A percentile compares a stretch with the other conserved stretches of the same genome.
Evolutionary conservation across 2,888 invertebrate genomes (phyloP).

Genomic region (Pristionchus maxplancki): DNA sequence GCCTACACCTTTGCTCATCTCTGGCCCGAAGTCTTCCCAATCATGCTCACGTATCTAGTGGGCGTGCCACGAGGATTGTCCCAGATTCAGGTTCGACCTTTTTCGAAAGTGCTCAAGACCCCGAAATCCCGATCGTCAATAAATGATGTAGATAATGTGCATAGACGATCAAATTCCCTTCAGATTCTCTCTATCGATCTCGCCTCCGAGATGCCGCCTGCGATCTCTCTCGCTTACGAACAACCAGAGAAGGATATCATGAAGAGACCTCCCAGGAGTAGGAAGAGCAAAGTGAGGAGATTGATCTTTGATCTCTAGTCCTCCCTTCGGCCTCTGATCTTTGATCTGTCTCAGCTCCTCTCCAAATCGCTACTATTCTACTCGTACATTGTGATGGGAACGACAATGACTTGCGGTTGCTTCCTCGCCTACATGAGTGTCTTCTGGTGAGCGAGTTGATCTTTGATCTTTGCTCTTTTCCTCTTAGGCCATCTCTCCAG

Average conservation of each 20-base stretch:
- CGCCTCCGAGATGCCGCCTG: constrained; percentile 76
- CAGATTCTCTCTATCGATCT: constrained; percentile 75
- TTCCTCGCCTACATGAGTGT: constrained; percentile 72
- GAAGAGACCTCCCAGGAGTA: constrained; percentile 71
- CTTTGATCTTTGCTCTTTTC: background rate
- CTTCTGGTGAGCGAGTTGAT: constrained; percentile 65
- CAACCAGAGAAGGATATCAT: constrained; percentile 67
- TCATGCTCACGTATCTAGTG: constrained; percentile 74
- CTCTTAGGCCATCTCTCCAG: too few species aligned
- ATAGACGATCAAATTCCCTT: background rate
- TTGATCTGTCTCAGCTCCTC: constrained; percentile 53
- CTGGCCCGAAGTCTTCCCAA: constrained; percentile 77
- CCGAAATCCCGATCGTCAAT: too few species aligned
- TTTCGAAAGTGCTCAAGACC: too few species aligned
- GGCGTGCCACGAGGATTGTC: constrained; percentile 75
- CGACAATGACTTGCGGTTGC: constrained; percentile 75
- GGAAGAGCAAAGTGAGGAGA: background rate
- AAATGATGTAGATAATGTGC: too few species aligned
- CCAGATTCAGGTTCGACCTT: constrained; percentile 68
- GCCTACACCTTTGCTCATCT: constrained; percentile 76
- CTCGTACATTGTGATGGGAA: constrained; percentile 74
- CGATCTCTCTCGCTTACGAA: constrained; percentile 75
- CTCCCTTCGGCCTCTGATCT: background rate
- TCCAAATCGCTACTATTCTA: constrained; percentile 71
- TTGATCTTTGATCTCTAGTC: background rate